Percentiles rank a stretch among this genome's conserved stretches.
Conservation (phyloP, 2,113 vertebrate species). For the Tachuris rubrigastra region DNA sequence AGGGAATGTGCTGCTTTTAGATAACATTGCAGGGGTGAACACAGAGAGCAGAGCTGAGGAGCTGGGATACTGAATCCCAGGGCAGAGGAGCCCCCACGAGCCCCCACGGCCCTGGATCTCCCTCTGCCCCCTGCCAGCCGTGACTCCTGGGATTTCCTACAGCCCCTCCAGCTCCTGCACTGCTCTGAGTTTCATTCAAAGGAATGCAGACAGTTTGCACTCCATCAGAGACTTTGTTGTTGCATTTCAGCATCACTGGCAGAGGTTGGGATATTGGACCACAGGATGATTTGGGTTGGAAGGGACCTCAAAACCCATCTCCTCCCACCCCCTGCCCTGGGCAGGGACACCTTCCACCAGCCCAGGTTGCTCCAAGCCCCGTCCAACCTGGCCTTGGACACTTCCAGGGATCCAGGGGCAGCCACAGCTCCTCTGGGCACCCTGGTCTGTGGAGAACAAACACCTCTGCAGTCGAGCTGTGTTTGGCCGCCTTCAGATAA, state of each 20-base stretch:
- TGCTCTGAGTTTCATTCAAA: neutral
- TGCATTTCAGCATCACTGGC: neutral
- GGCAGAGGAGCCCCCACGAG: neutral
- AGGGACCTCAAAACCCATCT: neutral
- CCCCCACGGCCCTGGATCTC: accelerated
- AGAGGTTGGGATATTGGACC: neutral
- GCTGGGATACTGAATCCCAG: accelerated
- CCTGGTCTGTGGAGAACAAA: accelerated
- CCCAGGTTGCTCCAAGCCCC: neutral
- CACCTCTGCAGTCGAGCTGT: accelerated
- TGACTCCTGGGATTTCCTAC: accelerated
- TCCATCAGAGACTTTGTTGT: neutral
- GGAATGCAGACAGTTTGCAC: neutral
- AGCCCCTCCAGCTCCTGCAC: neutral
- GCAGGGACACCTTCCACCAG: neutral
- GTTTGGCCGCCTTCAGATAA: accelerated
- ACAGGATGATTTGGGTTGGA: neutral
- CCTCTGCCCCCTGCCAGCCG: neutral
- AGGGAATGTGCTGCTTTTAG: neutral
- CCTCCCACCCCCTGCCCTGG: neutral
- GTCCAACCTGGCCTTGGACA: accelerated
- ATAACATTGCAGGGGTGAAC: neutral
- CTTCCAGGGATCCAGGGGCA: neutral
- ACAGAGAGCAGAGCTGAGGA: neutral
- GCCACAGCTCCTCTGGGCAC: neutral